Base-by-base conservation (phyloP, 2,113 vertebrate species). In the Phrynocephalus versicolor region DNA sequence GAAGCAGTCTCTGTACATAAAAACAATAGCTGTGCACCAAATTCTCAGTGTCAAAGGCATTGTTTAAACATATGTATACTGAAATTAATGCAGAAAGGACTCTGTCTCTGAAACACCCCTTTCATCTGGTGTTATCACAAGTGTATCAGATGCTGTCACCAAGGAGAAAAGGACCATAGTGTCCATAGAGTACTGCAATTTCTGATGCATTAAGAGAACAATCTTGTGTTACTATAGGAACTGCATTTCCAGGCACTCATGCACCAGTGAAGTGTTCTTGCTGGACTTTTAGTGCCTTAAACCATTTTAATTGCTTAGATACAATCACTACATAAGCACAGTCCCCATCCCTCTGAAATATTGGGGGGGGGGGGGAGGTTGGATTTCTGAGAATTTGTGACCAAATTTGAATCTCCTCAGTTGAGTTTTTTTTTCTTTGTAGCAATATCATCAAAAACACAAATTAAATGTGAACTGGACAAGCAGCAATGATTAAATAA, bases 151-250 rank as follows among this genome's bases (percentile, higher is more conserved):
- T 82, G 57, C 69, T 81, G 8, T 83, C 84, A 37, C 76, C 83
- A 70, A 71, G 74, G 0, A 23, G 41, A 19, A 25, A 1, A 73
- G 55, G 69, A 72, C 70, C 75, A 30, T 4, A 41, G 64, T 86
- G 92, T 85, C 87, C 69, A 88, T 10, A 79, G 79, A 75, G 60
- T 1, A 3, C 77, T 74, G 83, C 76, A 80, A 75, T 69, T 89
- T 91, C 79, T 70, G 74, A 51, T 45, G 37, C 2, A 7, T 81
- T 45, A 93, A 92, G 85, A 62, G 79, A 90, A 76, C 79, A 33
- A 86, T 87, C 35, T 3, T 21, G 1, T 0, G 89, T 91, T 94
- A 88, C 90, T 92, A 88, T 90, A 90, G 90, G 90, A 94, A 93
- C 74, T 71, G 82, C 73, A 90, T 84, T 80, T 67, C 6, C n/a